A percentile compares a stretch with the other conserved stretches of the same genome.
Conservation (phyloP, 2,113 vertebrate genomes). For the Microtus montanus region DNA sequence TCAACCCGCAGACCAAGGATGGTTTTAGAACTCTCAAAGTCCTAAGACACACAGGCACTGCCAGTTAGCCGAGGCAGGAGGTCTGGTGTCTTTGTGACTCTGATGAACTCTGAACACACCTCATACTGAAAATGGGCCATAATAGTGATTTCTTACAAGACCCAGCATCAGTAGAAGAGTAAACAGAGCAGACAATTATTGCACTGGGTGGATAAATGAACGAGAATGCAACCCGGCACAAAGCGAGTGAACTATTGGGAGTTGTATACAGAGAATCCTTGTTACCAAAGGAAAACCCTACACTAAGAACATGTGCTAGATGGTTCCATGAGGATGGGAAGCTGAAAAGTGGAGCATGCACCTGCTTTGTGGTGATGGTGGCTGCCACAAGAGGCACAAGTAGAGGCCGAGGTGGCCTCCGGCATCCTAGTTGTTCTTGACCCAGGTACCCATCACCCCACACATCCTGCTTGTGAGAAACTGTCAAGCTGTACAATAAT, state of each 20-base stretch:
- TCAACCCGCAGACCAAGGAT: background rate
- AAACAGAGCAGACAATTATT: background rate
- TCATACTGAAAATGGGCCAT: background rate
- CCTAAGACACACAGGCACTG: background rate
- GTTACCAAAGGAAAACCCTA: background rate
- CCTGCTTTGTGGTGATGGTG: accelerated
- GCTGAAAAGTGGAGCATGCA: background rate
- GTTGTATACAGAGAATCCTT: too few relatives aligned
- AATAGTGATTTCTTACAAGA: background rate
- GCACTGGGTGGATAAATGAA: background rate
- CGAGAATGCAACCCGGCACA: background rate
- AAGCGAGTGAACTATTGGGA: background rate
- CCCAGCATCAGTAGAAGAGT: background rate
- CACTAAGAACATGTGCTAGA: background rate
- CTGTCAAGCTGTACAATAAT: background rate
- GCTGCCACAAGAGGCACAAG: background rate
- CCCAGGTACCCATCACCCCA: too few relatives aligned
- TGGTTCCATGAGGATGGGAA: background rate
- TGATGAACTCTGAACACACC: background rate
- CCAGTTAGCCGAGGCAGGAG: background rate
- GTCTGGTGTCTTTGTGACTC: background rate
- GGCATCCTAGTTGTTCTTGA: background rate
- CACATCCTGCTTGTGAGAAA: background rate
- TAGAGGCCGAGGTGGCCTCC: background rate
- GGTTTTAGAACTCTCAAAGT: background rate